Percentiles rank a stretch among this genome's conserved stretches.
Evolutionary conservation across 1,140 invertebrate genomes (phyloP).

Genomic region (Tetramorium parvispinum): DNA sequence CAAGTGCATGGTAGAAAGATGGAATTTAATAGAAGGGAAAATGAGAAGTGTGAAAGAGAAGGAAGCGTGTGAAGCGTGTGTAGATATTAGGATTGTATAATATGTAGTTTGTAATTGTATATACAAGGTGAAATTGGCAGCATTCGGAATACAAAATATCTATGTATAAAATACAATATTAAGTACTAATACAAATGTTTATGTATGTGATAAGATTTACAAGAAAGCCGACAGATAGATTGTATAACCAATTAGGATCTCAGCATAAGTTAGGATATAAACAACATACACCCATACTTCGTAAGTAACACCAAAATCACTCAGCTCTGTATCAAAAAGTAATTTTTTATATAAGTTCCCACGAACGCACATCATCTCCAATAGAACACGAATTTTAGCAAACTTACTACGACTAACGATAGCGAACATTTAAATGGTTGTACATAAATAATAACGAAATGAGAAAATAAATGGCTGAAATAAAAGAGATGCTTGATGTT

Average conservation of each 20-base stretch:
- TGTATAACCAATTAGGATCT: conserved; percentile 84
- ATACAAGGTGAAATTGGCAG: conserved; percentile 81
- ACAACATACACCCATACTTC: conserved; percentile 76
- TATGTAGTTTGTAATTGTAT: conserved; percentile 83
- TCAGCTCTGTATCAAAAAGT: conserved; percentile 81
- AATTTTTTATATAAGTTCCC: conserved; percentile 85
- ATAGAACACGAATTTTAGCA: conserved; percentile 81
- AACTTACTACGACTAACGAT: conserved; percentile 80
- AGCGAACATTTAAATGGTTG: conserved; percentile 79
- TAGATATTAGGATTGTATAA: conserved; percentile 83
- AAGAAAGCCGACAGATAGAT: conserved; percentile 78
- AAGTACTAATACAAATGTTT: conserved; percentile 76
- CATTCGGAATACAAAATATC: conserved; percentile 74
- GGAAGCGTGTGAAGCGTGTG: conserved; percentile 73
- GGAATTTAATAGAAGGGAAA: neutral
- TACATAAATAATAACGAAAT: conserved; percentile 84
- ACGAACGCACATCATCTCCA: conserved; percentile 83
- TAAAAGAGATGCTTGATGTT: conserved; percentile 81
- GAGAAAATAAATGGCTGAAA: conserved; percentile 81
- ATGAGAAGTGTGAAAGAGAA: conserved; percentile 55
- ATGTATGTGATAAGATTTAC: conserved; percentile 84
- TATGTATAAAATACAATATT: conserved; percentile 79
- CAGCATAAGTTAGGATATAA: conserved; percentile 81
- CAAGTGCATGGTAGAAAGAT: neutral
- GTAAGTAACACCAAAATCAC: conserved; percentile 85